Evolutionary conservation across 2,888 invertebrate genomes (phyloP), one percentile per base, ranked within the genome.

Genomic region (Julus scandinavius): DNA sequence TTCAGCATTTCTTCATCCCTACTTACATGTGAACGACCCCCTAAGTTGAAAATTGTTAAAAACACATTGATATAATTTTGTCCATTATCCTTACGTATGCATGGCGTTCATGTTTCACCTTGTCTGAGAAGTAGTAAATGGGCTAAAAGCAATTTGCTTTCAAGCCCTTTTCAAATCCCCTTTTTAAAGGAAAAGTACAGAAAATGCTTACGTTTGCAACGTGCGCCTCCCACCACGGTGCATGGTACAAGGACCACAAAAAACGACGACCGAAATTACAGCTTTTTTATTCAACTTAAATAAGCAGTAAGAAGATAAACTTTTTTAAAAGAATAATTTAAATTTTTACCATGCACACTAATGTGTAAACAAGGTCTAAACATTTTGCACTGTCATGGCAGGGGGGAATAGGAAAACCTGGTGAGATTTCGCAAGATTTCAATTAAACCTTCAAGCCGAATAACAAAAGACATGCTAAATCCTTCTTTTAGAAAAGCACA

Each of bases 251-350:
- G 58, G 17, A 63, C 58, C 58, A 63, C 58, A 54, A 54, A 54
- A 45, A 54, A 54, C 54, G 15, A 54, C 54, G 54, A 3, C 17
- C 58, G n/a, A 63, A 63, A 63, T 63, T 63, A n/a, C 58, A 63
- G 58, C 17, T 54, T 63, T 63, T 63, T 63, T 63, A 63, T 63
- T n/a, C 17, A 17, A n/a, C n/a, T 63, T 63, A 63, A 63, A 63
- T 63, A 63, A 63, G 58, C 58, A 63, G 58, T 63, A 63, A 63
- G 58, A n/a, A 63, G 17, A n/a, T 63, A 63, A 63, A 63, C 58
- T 63, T 63, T 63, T 63, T 63, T 63, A 63, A 63, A 63, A 63
- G 58, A 63, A 63, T 63, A 63, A 63, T 63, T 63, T 63, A 63
- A 63, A 63, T 63, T 63, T 63, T 17, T n/a, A n/a, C 58, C 58